Evolutionary conservation across 2,113 vertebrate species (phyloP).

Genomic region (Vidua chalybeata): DNA sequence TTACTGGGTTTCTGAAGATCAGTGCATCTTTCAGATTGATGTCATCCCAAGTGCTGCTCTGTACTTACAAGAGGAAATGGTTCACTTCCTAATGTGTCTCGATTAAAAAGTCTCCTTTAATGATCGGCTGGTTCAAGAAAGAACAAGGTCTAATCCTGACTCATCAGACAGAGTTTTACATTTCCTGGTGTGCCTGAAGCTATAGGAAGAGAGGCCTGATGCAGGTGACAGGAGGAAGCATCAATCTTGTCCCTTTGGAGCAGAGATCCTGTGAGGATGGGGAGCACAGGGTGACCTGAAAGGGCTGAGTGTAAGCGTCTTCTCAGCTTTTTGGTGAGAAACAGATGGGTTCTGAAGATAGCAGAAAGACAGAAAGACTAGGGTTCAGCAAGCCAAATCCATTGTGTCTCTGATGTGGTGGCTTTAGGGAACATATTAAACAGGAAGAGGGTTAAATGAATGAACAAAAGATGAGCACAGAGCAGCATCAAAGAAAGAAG

Average conservation of each 20-base stretch:
- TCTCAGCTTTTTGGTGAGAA: neutral
- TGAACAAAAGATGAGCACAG: neutral
- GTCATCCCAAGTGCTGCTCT: neutral
- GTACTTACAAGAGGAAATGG: neutral
- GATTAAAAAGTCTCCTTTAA: neutral
- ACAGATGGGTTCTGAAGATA: neutral
- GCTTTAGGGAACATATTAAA: neutral
- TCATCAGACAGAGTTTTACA: neutral
- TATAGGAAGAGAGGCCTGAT: neutral
- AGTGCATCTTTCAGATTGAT: neutral
- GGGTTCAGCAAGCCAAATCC: neutral
- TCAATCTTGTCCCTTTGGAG: fast-evolving
- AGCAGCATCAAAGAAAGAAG: neutral
- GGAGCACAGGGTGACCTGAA: fast-evolving
- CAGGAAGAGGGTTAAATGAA: neutral
- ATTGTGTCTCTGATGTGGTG: neutral
- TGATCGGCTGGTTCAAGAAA: neutral
- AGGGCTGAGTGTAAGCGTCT: neutral
- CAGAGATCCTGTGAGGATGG: neutral
- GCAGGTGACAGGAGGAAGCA: neutral
- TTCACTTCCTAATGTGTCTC: neutral
- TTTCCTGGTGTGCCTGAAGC: neutral
- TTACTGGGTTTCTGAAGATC: neutral
- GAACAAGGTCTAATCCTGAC: neutral
- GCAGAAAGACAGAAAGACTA: neutral